Evolutionary conservation across 1,140 invertebrate species (phyloP).

Genomic region (Hyles euphorbiae): DNA sequence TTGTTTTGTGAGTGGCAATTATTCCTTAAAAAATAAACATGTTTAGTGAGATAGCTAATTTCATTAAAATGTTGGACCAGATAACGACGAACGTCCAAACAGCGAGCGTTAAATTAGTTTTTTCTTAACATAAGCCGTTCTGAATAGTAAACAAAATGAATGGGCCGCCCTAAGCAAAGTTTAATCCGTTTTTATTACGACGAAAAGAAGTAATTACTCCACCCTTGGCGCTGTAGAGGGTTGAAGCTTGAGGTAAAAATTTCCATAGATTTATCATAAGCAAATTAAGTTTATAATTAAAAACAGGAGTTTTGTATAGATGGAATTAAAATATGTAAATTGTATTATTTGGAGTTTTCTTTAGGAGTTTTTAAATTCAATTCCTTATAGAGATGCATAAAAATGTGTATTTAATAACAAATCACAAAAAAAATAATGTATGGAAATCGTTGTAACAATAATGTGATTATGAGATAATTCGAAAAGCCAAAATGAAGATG

Average conservation of each 20-base stretch:
- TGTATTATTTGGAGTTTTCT: conserved; percentile 49
- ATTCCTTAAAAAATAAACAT: background rate
- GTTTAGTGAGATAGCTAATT: conserved; percentile 29
- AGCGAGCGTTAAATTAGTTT: conserved; percentile 59
- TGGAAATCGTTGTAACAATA: conserved; percentile 38
- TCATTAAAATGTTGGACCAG: conserved; percentile 56
- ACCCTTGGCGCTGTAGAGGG: conserved; percentile 68
- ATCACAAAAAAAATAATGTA: background rate
- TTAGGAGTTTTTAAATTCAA: background rate
- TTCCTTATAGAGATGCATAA: too few relatives aligned
- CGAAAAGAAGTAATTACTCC: conserved; percentile 75
- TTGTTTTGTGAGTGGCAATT: background rate
- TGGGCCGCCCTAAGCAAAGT: conserved; percentile 72
- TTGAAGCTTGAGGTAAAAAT: conserved; percentile 70
- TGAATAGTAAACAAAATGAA: conserved; percentile 74
- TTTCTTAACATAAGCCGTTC: conserved; percentile 60
- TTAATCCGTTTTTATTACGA: conserved; percentile 75
- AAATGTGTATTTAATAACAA: too few relatives aligned
- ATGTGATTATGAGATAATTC: conserved; percentile 9
- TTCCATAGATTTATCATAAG: conserved; percentile 75
- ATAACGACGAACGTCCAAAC: conserved; percentile 36
- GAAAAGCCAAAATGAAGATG: conserved; percentile 8
- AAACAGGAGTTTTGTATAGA: conserved; percentile 73
- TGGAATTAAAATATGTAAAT: conserved; percentile 72
- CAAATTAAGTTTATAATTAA: conserved; percentile 75